Evolutionary conservation across 2,113 vertebrate species (phyloP).

Genomic region (Prionailurus bengalensis): DNA sequence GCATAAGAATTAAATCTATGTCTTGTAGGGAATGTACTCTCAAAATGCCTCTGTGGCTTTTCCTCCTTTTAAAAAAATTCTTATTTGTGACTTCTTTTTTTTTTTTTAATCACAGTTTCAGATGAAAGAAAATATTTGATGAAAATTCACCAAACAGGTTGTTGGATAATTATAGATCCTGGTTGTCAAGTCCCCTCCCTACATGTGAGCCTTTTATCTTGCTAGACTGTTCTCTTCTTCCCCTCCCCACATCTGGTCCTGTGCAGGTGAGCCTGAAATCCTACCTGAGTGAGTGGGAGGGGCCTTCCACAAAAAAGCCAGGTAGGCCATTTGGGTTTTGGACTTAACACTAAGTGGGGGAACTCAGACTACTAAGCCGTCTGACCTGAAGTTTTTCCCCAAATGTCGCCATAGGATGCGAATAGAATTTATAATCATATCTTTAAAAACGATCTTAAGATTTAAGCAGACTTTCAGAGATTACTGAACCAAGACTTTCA

Average conservation of each 20-base stretch:
- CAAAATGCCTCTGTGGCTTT: not conserved
- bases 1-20: not conserved
- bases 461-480: constrained; percentile 40
- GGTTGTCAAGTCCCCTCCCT: not conserved
- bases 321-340: not conserved
- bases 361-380: not conserved
- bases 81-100: not conserved
- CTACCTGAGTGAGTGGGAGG: not conserved
- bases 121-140: not conserved
- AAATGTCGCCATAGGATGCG: not conserved
- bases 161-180: not conserved
- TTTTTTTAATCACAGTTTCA: not conserved
- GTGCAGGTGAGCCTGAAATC: not conserved
- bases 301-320: not conserved
- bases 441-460: constrained; percentile 53
- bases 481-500: constrained; percentile 60
- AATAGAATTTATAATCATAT: not conserved
- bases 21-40: not conserved
- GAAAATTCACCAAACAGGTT: not conserved
- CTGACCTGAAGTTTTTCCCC: not conserved
- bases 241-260: not conserved
- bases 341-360: not conserved
- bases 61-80: not conserved
- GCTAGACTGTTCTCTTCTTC: not conserved
- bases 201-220: not conserved